Conservation (phyloP, 23 tunicate genomes). For the Trididemnum clinides region DNA sequence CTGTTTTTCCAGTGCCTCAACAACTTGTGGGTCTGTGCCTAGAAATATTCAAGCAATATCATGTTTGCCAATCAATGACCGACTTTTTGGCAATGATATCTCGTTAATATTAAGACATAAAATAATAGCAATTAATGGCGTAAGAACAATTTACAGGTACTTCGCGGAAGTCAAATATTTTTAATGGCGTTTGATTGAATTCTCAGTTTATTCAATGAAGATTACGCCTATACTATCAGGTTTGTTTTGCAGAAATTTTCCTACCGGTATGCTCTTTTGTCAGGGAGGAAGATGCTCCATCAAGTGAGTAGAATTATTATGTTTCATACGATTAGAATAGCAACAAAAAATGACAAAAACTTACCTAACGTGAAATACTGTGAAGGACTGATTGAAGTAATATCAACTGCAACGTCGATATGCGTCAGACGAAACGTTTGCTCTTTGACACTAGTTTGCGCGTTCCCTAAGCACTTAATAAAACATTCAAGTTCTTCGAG, state of each 20-base stretch:
- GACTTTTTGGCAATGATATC: no score
- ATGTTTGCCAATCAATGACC: no score
- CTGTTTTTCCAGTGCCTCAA: conserved; percentile 80
- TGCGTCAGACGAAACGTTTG: conserved; percentile 75
- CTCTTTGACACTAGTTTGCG: conserved; percentile 69
- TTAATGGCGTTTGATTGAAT: no score
- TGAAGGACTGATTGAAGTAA: conserved; percentile 46
- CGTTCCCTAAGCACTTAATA: conserved; percentile 75
- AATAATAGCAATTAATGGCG: no score
- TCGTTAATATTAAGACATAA: no score
- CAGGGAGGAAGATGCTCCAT: not conserved
- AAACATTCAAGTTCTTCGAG: conserved; percentile 78
- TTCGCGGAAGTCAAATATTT: no score
- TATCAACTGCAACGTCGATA: conserved; percentile 69
- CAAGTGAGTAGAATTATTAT: not conserved
- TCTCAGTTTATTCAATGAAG: no score
- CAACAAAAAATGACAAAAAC: not conserved
- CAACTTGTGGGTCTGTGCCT: conserved; percentile 72
- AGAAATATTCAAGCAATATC: no score
- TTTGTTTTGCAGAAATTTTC: no score
- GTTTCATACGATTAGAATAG: not conserved
- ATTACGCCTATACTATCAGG: no score
- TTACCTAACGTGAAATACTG: conserved; percentile 66
- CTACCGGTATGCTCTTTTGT: not conserved
- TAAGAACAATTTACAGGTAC: no score